Evolutionary conservation across 2,888 invertebrate genomes (phyloP), one percentile per base, ranked within the genome.

Genomic region (Drosophila villosipedis): DNA sequence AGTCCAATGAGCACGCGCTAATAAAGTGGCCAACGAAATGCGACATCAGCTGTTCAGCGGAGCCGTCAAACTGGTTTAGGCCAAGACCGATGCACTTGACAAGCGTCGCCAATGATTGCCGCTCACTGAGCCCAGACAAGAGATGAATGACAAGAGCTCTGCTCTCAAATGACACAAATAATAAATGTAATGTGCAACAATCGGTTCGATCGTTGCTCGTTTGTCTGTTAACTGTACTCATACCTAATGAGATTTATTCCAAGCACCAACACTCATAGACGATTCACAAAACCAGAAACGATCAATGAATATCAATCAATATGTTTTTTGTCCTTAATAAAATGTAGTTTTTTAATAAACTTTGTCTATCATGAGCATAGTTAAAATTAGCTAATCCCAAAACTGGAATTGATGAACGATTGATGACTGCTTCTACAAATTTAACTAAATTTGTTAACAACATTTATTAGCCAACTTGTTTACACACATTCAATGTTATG

Each of bases 1-100:
- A 78, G 78, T 71, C 53, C n/a, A 78, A 52, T 52, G 50, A 78
- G 67, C 78, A 78, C 72, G 59, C 65, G 78, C 78, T 68, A 78
- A 78, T 78, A 78, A 75, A 75, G 57, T 75, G 63, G 57, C 63
- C 73, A 74, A 55, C 43, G 16, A 67, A 70, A 71, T 53, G 47
- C 54, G 67, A 39, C 78, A 78, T 78, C 78, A 78, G 75, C 78
- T 71, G 78, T 77, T 78, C 64, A 67, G 35, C 28, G 10, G 37
- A 76, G 59, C 47, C 59, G 76, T 82, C 70, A 71, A 84, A 84
- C 82, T 73, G 73, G 85, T 84, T 83, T 71, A 70, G 68, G 68
- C 72, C 76, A 68, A 74, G 66, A 74, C 70, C 73, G 73, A 55
- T 83, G 85, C 59, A 76, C 68, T 78, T 80, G 78, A 78, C 75